phyloP scores from a whole-genome alignment of 2,888 invertebrate species.

The Bugulina stolonifera region DNA sequence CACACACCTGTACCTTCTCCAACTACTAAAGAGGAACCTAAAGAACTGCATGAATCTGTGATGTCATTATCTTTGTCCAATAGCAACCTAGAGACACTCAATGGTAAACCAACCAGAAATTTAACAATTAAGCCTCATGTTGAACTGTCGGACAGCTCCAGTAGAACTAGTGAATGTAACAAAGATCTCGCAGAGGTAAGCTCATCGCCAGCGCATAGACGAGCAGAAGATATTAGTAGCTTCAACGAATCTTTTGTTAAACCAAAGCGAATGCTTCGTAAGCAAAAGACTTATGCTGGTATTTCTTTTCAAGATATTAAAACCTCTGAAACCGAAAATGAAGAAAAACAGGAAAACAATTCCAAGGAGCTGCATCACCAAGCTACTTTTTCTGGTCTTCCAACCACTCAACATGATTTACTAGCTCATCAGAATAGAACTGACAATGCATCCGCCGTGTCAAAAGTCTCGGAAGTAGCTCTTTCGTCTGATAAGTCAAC shows the following conservation, averaged over 20 bases:
- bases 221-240: background rate
- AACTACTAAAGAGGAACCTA: background rate
- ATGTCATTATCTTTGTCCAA: background rate
- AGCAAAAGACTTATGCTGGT: constrained; percentile 12
- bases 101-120: constrained; percentile 11
- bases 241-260: background rate
- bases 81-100: background rate
- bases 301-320: background rate
- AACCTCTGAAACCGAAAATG: background rate
- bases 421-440: background rate
- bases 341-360: background rate
- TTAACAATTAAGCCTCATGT: background rate
- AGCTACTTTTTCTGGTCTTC: constrained; percentile 1
- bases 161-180: background rate
- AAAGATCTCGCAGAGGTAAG: background rate
- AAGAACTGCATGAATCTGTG: constrained; percentile 11
- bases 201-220: background rate
- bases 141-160: constrained; percentile 19
- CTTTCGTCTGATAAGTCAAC: background rate
- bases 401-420: background rate
- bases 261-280: background rate
- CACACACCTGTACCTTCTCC: background rate
- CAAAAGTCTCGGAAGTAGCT: background rate
- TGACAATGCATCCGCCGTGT: background rate
- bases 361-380: background rate